A percentile compares a stretch with the other conserved stretches of the same genome.
These are phyloP conservation scores for Oophaga sylvatica DNA, from an alignment of 2,797 vertebrate genomes.

Conservation along the genomic window DNA sequence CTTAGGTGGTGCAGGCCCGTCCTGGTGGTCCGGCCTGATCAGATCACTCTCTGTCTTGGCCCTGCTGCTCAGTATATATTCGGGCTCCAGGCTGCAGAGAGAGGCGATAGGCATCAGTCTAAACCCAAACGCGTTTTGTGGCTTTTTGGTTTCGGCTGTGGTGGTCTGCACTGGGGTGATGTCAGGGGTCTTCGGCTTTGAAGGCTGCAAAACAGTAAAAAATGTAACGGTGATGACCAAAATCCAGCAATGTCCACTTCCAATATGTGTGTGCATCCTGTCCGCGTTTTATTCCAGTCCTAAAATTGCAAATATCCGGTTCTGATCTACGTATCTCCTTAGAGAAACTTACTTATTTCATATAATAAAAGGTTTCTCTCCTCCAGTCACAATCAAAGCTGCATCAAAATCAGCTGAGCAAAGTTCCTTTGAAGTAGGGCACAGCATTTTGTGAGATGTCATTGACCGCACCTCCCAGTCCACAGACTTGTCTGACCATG, in stretches of 20 bases:
- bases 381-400: too few relatives aligned
- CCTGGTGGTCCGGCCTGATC: neutral
- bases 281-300: too few relatives aligned
- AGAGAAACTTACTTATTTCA: too few relatives aligned
- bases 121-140: neutral
- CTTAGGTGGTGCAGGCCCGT: neutral
- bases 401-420: too few relatives aligned
- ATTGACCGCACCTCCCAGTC: neutral
- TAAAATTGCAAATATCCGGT: neutral
- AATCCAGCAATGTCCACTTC: neutral
- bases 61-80: slow-evolving; percentile 12
- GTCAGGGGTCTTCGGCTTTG: slow-evolving; percentile 10
- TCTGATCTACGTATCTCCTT: too few relatives aligned
- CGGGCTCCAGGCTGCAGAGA: slow-evolving; percentile 9
- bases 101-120: slow-evolving; percentile 36
- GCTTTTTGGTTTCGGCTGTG: slow-evolving; percentile 13
- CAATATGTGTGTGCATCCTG: too few relatives aligned
- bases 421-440: too few relatives aligned
- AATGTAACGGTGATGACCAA: neutral
- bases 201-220: neutral
- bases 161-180: too few relatives aligned
- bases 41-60: slow-evolving; percentile 33
- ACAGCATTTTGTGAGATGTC: neutral
- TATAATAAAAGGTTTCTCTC: too few relatives aligned
- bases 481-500: neutral